phyloP scores from a whole-genome alignment of 2,797 vertebrate genomes.

The Phyllotis vaccarum region DNA sequence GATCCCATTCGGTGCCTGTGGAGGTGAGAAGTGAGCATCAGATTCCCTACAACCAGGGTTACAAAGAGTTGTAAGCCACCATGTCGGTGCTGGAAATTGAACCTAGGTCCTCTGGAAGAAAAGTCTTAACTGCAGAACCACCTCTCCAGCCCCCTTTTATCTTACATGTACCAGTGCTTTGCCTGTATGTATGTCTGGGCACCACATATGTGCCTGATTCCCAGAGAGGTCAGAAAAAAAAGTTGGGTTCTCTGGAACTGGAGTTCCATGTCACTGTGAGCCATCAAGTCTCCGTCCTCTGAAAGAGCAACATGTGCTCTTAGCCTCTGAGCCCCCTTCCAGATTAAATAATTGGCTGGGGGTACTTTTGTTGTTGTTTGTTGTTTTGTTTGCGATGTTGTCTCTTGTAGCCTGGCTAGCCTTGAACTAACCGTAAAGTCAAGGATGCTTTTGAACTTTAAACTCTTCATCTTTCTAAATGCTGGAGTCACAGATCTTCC shows the following conservation, averaged over 20 bases:
- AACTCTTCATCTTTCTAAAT: background rate
- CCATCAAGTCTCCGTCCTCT: background rate
- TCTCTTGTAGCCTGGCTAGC: background rate
- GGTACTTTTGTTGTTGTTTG: background rate
- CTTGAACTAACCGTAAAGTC: background rate
- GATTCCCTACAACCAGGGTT: background rate
- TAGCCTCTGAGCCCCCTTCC: background rate
- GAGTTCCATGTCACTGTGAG: too few relatives aligned
- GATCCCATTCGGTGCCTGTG: background rate
- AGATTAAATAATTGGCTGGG: background rate
- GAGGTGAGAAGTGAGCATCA: background rate
- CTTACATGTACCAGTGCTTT: background rate
- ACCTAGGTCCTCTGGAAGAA: background rate
- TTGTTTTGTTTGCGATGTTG: background rate
- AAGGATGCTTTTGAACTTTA: background rate
- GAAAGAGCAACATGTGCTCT: background rate
- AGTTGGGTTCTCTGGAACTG: background rate
- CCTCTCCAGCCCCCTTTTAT: background rate
- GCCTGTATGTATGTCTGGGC: background rate
- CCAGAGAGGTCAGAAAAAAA: background rate
- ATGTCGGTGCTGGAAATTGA: background rate
- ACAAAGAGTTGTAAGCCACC: background rate
- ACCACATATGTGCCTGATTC: background rate
- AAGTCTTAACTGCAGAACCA: background rate
- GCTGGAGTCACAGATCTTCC: background rate